phyloP scores from a whole-genome alignment of 2,797 vertebrate species.

The Epinephelus coioides region DNA sequence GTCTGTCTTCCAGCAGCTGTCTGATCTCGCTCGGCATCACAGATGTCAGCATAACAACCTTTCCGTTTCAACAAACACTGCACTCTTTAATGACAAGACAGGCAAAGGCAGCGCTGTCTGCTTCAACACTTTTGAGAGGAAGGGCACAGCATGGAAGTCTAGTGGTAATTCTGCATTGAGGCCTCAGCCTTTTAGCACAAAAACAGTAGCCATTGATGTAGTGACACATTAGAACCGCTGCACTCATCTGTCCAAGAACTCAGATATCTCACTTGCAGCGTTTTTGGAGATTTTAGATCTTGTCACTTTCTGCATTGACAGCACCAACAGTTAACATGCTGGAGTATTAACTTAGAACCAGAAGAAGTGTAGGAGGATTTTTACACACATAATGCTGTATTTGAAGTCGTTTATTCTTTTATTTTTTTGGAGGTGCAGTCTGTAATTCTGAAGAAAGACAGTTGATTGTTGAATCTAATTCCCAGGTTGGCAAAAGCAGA shows the following conservation, averaged over 20 bases:
- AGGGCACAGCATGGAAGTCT: slow-evolving; percentile 45
- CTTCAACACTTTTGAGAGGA: slow-evolving; percentile 43
- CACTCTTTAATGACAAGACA: slow-evolving; percentile 55
- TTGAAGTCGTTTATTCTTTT: background rate
- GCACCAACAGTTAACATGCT: background rate
- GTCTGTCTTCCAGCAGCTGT: slow-evolving; percentile 66
- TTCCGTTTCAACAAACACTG: slow-evolving; percentile 56
- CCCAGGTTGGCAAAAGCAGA: too few species aligned
- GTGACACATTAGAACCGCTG: slow-evolving; percentile 13
- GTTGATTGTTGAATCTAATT: too few species aligned
- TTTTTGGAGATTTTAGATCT: background rate
- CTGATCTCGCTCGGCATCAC: slow-evolving; percentile 67
- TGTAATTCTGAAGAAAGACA: too few species aligned
- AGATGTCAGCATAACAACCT: slow-evolving; percentile 59
- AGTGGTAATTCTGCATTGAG: slow-evolving; percentile 9
- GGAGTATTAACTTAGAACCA: background rate
- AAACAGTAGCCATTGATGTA: slow-evolving; percentile 22
- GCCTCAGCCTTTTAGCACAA: slow-evolving; percentile 8
- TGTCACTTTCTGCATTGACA: background rate
- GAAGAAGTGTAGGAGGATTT: too few species aligned
- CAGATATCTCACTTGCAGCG: background rate
- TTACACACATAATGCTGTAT: too few species aligned
- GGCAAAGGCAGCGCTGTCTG: slow-evolving; percentile 34
- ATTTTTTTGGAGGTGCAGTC: too few species aligned
- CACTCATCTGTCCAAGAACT: background rate